Conservation (phyloP, 2,113 vertebrate genomes). For the Nesoenas mayeri region DNA sequence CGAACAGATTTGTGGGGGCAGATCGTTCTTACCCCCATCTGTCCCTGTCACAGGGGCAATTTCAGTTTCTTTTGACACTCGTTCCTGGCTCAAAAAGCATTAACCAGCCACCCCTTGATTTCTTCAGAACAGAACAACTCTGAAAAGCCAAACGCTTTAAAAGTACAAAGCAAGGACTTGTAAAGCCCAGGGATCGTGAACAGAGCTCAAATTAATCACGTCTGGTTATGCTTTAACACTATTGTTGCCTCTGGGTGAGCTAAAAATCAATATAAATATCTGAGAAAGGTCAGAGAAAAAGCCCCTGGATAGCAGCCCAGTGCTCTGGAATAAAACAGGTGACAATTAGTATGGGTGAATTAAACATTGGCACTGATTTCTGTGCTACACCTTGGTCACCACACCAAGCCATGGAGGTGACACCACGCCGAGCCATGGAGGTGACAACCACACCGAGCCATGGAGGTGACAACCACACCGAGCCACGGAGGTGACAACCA, state of each 20-base stretch:
- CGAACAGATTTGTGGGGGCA: background rate
- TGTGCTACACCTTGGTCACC: fast-evolving
- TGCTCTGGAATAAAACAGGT: background rate
- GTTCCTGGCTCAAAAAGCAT: background rate
- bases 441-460: background rate
- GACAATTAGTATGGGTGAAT: background rate
- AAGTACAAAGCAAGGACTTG: background rate
- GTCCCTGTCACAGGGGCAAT: background rate
- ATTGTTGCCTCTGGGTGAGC: background rate
- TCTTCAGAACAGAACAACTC: background rate
- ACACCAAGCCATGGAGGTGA: background rate
- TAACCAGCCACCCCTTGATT: background rate
- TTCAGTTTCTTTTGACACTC: background rate
- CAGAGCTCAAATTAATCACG: background rate
- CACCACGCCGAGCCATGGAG: no score
- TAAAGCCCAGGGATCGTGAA: background rate
- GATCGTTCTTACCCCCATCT: background rate
- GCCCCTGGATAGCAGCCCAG: background rate
- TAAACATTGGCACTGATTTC: background rate
- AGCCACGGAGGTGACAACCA: no score
- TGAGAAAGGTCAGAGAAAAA: background rate
- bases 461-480: no score
- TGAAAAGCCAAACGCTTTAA: background rate
- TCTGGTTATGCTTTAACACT: background rate
- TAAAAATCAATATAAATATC: background rate